Base-by-base conservation (phyloP, 1,140 invertebrate genomes). In the Drosophila guanche region DNA sequence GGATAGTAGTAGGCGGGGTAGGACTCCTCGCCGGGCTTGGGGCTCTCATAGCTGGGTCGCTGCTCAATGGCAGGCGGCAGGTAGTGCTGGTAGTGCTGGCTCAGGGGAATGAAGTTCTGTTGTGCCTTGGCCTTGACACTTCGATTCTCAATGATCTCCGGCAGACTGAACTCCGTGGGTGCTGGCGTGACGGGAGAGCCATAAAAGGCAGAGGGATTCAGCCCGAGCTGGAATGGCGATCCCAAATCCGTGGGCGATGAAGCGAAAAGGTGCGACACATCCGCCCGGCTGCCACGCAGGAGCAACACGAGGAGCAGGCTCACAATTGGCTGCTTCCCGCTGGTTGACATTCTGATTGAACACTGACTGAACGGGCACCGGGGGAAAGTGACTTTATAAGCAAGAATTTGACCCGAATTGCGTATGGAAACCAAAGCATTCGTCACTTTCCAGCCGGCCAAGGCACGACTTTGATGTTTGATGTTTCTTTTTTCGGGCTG, bases 111-210 rank as follows among this genome's bases (percentile, higher is more conserved):
- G 59, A 90, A 90, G 5, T 37, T 71, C 0, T 3, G 0, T 23
- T 12, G 10, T 42, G 57, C 52, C 46, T 70, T 43, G 23, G 47
- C 42, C 45, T 78, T 88, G 0, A 81, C 51, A 40, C 70, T 86
- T 23, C 89, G 85, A 48, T 90, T 90, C 41, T 90, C 89, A 3
- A 90, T 73, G 2, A 90, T 88, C 43, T 90, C 89, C 3, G 89
- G 89, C 37, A 90, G 40, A 8, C 33, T 73, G 29, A 81, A 88
- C 48, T 90, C 89, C 0, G 89, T 90, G 5, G 52, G 48, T 27
- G 33, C 61, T 0, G 79, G 71, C 3, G 75, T 52, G 5, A 50
- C 48, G 6, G 76, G 56, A 8, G 54, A 8, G 8, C 66, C 83
- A 29, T 89, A 80, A 1, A 73, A 23, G 14, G 46, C 40, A 6